Evolutionary conservation across 1,140 invertebrate genomes (phyloP).

Genomic region (Drosophila sulfurigaster): DNA sequence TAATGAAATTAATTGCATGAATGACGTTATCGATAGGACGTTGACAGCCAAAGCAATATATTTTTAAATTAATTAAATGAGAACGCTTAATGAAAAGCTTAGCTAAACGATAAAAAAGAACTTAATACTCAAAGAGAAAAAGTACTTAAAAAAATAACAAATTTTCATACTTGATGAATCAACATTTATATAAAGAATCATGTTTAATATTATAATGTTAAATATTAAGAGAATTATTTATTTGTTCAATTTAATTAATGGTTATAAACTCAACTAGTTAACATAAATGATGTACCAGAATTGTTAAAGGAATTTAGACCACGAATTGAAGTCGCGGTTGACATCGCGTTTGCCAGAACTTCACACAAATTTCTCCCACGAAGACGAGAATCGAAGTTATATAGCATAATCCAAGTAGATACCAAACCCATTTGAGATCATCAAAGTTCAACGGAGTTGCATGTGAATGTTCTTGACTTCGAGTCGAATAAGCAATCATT

Average conservation of each 20-base stretch:
- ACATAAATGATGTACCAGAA: too few relatives aligned
- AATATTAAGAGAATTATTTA: too few relatives aligned
- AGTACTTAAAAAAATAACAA: too few relatives aligned
- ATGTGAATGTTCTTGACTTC: not conserved
- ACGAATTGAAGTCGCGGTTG: not conserved
- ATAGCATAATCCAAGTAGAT: not conserved
- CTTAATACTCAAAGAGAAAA: too few relatives aligned
- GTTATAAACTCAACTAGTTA: too few relatives aligned
- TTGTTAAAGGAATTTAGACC: not conserved
- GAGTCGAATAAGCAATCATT: not conserved
- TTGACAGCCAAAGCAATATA: not conserved
- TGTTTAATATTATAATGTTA: too few relatives aligned
- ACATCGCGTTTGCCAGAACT: not conserved
- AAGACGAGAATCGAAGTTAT: constrained; percentile 2
- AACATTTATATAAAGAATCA: too few relatives aligned
- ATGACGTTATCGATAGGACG: not conserved
- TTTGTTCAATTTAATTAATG: too few relatives aligned
- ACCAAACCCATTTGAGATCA: constrained; percentile 5
- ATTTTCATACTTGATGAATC: too few relatives aligned
- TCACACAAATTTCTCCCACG: not conserved
- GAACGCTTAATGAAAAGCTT: too few relatives aligned
- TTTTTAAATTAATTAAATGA: too few relatives aligned
- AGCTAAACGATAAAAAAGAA: not conserved
- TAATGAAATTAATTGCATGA: constrained; percentile 1
- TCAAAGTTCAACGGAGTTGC: not conserved